phyloP scores from a whole-genome alignment of 1,140 invertebrate species.

The Chironomus tepperi region DNA sequence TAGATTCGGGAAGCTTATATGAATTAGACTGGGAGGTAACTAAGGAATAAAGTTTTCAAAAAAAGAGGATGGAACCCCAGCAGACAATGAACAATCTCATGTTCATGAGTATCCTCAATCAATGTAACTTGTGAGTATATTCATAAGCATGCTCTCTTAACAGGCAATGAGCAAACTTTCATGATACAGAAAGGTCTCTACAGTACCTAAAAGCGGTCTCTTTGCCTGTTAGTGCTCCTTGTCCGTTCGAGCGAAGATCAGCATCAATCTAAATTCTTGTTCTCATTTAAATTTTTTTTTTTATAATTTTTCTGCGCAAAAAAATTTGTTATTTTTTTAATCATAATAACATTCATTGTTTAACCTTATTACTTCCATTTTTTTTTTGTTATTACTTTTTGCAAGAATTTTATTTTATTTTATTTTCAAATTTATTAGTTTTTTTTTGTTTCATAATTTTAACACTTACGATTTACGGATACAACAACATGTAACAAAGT shows the following conservation, averaged over 20 bases:
- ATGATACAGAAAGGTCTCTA: too few species aligned
- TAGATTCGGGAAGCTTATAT: too few species aligned
- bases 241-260: too few species aligned
- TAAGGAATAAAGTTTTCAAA: neutral
- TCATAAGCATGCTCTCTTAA: too few species aligned
- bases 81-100: too few species aligned
- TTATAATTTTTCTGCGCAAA: neutral
- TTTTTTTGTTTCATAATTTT: neutral
- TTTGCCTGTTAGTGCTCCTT: too few species aligned
- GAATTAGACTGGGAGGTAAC: too few species aligned
- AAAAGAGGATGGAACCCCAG: neutral
- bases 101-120: too few species aligned
- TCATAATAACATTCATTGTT: slow-evolving; percentile 21
- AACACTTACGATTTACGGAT: slow-evolving; percentile 20
- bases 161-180: too few species aligned
- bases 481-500: slow-evolving; percentile 23
- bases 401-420: neutral
- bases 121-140: too few species aligned
- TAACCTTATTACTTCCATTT: slow-evolving; percentile 17
- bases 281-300: neutral
- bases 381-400: neutral
- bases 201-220: too few species aligned
- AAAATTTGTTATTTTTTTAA: neutral
- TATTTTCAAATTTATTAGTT: neutral
- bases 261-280: neutral